Evolutionary conservation across 2,113 vertebrate species (phyloP).

Genomic region (Otolemur garnettii): DNA sequence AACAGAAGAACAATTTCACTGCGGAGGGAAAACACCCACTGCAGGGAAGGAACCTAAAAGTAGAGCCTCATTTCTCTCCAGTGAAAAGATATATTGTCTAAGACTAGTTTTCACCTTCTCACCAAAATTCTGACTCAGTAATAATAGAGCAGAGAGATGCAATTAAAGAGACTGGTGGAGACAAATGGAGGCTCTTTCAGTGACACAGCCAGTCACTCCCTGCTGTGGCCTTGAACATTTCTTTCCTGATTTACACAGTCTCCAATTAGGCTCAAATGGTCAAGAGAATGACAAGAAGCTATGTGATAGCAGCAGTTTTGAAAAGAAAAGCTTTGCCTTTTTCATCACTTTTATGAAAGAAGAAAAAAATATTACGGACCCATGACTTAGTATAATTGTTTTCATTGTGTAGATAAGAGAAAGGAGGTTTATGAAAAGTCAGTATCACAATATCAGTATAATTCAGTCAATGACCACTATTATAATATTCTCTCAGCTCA

Average conservation of each 20-base stretch:
- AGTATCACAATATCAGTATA: neutral
- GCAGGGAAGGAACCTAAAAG: neutral
- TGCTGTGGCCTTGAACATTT: neutral
- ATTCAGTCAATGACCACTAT: neutral
- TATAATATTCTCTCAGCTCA: neutral
- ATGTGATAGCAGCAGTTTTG: neutral
- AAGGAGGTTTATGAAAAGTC: neutral
- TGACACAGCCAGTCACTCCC: neutral
- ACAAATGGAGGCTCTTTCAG: neutral
- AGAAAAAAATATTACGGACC: neutral
- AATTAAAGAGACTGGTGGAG: neutral
- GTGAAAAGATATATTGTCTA: conserved; percentile 5
- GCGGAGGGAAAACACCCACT: neutral
- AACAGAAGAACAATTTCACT: neutral
- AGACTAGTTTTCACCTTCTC: neutral
- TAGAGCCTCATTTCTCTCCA: neutral
- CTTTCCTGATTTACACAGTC: neutral
- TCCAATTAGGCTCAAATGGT: neutral
- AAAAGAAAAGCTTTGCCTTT: neutral
- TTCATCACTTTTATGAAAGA: neutral
- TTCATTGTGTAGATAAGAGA: neutral
- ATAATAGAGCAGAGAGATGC: neutral
- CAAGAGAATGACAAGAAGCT: neutral
- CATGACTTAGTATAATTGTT: neutral
- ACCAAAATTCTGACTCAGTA: neutral